Percentiles rank a stretch among this genome's conserved stretches.
Evolutionary conservation across 2,113 vertebrate genomes (phyloP).

Genomic region (Genyomyrus donnyi): DNA sequence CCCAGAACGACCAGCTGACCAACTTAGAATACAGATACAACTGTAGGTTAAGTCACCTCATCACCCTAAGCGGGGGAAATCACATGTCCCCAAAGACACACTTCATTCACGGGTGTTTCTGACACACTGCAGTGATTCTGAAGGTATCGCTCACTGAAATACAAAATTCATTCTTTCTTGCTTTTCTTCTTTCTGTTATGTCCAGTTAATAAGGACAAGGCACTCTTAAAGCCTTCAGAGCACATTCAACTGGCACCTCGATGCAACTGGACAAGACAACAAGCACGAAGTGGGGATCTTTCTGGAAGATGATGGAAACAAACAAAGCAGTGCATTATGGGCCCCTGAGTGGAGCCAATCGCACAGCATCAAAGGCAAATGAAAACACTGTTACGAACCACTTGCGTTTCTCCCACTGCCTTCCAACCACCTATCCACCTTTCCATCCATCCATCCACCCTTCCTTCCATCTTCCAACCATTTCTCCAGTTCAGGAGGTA

Average conservation of each 20-base stretch:
- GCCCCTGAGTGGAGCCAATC: conserved; percentile 19
- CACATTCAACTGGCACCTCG: background rate
- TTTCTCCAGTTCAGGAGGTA: background rate
- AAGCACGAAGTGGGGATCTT: background rate
- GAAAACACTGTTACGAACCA: background rate
- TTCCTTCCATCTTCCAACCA: background rate
- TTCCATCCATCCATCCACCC: background rate
- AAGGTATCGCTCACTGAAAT: background rate
- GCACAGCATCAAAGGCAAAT: background rate
- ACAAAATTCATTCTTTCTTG: background rate
- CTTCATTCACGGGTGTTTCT: background rate
- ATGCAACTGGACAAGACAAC: background rate
- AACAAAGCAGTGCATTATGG: background rate
- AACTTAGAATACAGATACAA: background rate
- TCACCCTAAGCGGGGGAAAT: background rate
- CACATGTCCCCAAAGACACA: background rate
- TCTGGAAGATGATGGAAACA: background rate
- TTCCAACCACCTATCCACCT: background rate
- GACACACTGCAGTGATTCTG: background rate
- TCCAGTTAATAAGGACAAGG: background rate
- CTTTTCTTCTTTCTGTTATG: background rate
- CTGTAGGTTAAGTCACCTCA: background rate
- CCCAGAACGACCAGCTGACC: conserved; percentile 24
- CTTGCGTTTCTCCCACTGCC: background rate
- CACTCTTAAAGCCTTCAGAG: background rate